Percentiles rank a stretch among this genome's conserved stretches.
Conservation (phyloP, 2,888 invertebrate genomes). For the Macrophya alboannulata region DNA sequence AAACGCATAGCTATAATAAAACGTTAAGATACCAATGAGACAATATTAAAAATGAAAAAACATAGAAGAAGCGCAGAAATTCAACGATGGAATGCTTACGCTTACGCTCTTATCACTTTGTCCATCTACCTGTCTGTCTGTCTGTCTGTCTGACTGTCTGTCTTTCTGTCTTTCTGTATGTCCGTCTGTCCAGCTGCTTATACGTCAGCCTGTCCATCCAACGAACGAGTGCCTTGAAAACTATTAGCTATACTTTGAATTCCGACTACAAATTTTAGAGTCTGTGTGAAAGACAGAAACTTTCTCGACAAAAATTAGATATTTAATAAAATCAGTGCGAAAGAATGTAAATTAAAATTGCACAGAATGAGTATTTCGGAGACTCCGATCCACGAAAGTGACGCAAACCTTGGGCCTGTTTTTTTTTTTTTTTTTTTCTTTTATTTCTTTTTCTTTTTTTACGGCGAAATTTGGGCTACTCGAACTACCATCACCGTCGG, state of each 20-base stretch:
- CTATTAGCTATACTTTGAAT: slow-evolving; percentile 4
- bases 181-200: too few relatives aligned
- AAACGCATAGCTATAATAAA: not conserved
- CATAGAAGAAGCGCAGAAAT: slow-evolving; percentile 42
- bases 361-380: not conserved
- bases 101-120: slow-evolving; percentile 41
- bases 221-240: slow-evolving; percentile 1
- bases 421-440: not conserved
- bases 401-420: not conserved
- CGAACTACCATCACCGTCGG: slow-evolving; percentile 12
- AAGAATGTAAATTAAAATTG: not conserved
- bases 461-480: not conserved
- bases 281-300: not conserved
- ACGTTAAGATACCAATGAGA: not conserved
- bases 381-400: not conserved
- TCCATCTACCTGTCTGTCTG: slow-evolving; percentile 37
- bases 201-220: slow-evolving; percentile 34
- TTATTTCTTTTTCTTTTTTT: not conserved
- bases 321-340: too few relatives aligned
- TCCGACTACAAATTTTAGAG: slow-evolving; percentile 1
- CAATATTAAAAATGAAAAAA: slow-evolving; percentile 17
- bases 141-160: not conserved
- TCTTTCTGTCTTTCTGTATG: not conserved
- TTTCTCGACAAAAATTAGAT: not conserved
- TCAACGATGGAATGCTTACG: slow-evolving; percentile 32